phyloP scores from a whole-genome alignment of 2,113 vertebrate genomes.

The Rhabdomys dilectus region DNA sequence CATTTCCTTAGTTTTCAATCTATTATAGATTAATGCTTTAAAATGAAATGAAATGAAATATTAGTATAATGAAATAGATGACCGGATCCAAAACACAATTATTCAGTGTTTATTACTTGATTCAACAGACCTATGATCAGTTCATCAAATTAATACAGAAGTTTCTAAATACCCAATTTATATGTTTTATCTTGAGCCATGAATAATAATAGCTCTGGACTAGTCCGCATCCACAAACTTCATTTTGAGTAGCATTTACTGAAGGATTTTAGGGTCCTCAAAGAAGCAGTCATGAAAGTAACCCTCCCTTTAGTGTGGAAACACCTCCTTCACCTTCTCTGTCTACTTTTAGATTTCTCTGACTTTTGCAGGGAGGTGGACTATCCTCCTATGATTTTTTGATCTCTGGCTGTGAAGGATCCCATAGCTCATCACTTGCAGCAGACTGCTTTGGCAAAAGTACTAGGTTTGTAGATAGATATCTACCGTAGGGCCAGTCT shows the following conservation, averaged over 20 bases:
- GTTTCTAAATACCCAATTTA: not conserved
- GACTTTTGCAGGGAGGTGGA: not conserved
- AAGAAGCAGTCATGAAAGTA: not conserved
- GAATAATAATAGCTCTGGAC: not conserved
- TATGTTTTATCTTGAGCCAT: not conserved
- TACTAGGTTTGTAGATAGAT: fast-evolving
- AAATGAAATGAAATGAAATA: slow-evolving; percentile 33
- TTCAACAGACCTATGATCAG: not conserved
- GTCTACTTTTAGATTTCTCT: not conserved
- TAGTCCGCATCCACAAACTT: not conserved
- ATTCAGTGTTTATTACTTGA: slow-evolving; percentile 18
- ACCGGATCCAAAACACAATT: not conserved
- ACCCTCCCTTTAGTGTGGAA: not conserved
- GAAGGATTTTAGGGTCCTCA: not conserved
- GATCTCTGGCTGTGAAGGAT: not conserved
- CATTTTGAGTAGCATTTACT: not conserved
- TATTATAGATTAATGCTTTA: not conserved
- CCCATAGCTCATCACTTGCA: not conserved
- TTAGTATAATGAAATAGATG: not conserved
- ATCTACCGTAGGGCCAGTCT: not conserved
- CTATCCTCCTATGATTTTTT: not conserved
- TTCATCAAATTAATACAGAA: slow-evolving; percentile 18
- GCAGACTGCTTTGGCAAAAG: too few species aligned
- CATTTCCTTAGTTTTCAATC: not conserved
- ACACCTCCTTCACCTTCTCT: not conserved